Evolutionary conservation across 2,113 vertebrate species (phyloP).

Genomic region (Heterocephalus glaber): DNA sequence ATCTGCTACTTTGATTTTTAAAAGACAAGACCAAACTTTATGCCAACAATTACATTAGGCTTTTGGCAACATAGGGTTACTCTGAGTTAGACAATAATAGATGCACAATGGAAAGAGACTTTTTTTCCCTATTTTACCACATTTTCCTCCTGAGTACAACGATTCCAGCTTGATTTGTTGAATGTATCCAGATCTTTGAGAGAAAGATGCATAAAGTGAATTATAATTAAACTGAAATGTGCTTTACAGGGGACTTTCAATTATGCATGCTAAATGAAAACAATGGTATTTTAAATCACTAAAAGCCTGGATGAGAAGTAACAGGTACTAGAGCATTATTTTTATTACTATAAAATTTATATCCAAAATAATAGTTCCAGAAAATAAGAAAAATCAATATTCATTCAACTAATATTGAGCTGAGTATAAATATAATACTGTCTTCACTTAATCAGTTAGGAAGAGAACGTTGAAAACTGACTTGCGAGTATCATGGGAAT

Average conservation of each 20-base stretch:
- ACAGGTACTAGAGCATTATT: not conserved
- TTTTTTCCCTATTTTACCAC: not conserved
- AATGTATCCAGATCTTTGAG: constrained; percentile 20
- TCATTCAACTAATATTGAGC: not conserved
- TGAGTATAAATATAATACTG: not conserved
- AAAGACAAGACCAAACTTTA: constrained; percentile 49
- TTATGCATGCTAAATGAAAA: constrained; percentile 42
- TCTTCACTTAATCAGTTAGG: not conserved
- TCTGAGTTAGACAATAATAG: constrained; percentile 57
- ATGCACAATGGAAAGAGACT: not conserved
- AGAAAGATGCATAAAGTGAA: not conserved
- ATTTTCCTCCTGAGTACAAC: not conserved
- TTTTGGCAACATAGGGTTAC: not conserved
- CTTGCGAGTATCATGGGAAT: constrained; percentile 1
- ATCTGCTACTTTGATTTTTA: constrained; percentile 49
- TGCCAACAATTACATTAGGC: constrained; percentile 61
- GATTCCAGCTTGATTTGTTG: constrained; percentile 5
- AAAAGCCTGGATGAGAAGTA: constrained; percentile 39
- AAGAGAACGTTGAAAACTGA: not conserved
- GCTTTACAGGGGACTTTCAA: not conserved
- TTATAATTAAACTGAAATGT: not conserved
- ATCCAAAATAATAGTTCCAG: not conserved
- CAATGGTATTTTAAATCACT: constrained; percentile 37
- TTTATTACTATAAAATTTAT: constrained; percentile 45
- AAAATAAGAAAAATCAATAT: constrained; percentile 41